Evolutionary conservation across 2,888 invertebrate species (phyloP), one percentile per base, ranked within the genome.

Genomic region (Rotaria sp.): DNA sequence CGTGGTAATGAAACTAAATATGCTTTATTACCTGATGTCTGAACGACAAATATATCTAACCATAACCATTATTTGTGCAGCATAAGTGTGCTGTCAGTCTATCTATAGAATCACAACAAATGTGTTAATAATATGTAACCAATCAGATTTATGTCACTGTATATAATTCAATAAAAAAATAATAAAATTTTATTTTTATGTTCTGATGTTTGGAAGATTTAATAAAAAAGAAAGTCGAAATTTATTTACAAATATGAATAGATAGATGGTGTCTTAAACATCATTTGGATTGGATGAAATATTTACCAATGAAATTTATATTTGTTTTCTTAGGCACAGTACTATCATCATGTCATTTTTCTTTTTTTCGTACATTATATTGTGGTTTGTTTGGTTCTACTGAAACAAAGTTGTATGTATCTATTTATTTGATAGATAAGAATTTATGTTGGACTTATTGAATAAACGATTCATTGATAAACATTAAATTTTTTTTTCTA

Each of bases 1-100:
- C 97, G 98, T 30, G 94, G 94, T 89, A 94, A 94, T 75, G 84
- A 67, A 38, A 74, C 80, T 24, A 84, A 52, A 84, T 86, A 48
- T 26, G 55, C 84, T 30, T 75, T 75, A 24, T 86, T 55, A 26
- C 74, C 84, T 35, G 75, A 85, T 30, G 86, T 85, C 93, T 87
- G 94, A 88, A 74, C 88, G 94, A 88, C 90, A 87, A 35, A 84
- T 75, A 74, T 85, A 85, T 30, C 55, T 45, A 11, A n/a, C n/a
- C n/a, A n/a, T n/a, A n/a, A n/a, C n/a, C n/a, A n/a, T n/a, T n/a
- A n/a, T n/a, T n/a, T n/a, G n/a, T n/a, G n/a, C n/a, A n/a, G n/a
- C n/a, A n/a, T n/a, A n/a, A n/a, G n/a, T n/a, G n/a, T n/a, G n/a
- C n/a, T n/a, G n/a, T n/a, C n/a, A n/a, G n/a, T n/a, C n/a, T n/a